Percentiles rank a stretch among this genome's conserved stretches.
Conservation (phyloP, 2,888 invertebrate species). For the Oegoconia quadripuncta region DNA sequence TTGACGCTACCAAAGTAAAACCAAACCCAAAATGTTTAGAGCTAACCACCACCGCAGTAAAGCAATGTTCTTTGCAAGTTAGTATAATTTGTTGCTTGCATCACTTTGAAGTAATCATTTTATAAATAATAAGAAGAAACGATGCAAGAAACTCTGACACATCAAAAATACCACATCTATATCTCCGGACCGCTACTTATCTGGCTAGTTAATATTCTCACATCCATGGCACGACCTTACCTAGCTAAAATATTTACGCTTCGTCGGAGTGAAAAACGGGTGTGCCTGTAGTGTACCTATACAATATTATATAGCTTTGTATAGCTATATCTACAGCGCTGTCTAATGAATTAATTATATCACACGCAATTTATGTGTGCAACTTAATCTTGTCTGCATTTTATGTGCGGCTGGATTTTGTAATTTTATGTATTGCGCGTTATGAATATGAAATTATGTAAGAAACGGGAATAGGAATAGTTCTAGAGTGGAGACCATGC, state of each 20-base stretch:
- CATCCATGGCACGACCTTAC: conserved; percentile 20
- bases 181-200: background rate
- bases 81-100: no score
- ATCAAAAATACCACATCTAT: no score
- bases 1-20: no score
- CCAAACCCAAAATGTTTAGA: no score
- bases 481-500: background rate
- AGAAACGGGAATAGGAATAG: background rate
- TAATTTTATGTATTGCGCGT: conserved; percentile 1
- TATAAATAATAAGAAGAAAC: no score
- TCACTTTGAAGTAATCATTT: no score
- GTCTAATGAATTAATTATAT: conserved; percentile 13
- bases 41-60: no score
- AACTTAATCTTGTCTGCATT: background rate
- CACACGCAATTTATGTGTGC: conserved; percentile 7
- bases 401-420: conserved; percentile 1
- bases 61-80: no score
- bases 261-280: conserved; percentile 30
- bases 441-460: background rate
- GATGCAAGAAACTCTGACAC: no score
- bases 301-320: background rate
- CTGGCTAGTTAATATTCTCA: background rate
- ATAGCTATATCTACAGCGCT: background rate
- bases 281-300: conserved; percentile 9
- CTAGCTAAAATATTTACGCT: conserved; percentile 33